These are phyloP conservation scores for Abramis brama DNA, from an alignment of 2,113 vertebrate genomes.

Conservation along the genomic window DNA sequence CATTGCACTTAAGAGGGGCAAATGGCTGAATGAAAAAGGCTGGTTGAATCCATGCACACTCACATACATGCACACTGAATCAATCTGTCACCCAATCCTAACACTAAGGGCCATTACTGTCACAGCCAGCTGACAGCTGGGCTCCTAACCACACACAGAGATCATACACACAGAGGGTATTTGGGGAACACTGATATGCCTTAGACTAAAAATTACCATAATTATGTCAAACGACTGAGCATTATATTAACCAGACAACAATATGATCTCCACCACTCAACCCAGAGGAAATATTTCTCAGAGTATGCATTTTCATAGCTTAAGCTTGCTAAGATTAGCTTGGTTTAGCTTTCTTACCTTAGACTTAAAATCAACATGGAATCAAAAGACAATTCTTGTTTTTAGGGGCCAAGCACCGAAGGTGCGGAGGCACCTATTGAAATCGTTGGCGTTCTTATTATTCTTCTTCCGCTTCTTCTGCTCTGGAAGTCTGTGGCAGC, in stretches of 20 bases:
- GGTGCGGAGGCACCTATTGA: too few species aligned
- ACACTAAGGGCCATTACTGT: constrained; percentile 49
- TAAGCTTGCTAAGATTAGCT: neutral
- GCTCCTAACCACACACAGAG: constrained; percentile 76
- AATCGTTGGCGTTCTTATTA: too few species aligned
- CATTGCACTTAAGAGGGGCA: constrained; percentile 31
- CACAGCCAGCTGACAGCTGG: constrained; percentile 76
- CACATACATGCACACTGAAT: constrained; percentile 37
- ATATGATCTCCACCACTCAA: neutral
- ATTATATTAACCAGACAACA: neutral
- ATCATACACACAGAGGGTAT: constrained; percentile 64
- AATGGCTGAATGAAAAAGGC: neutral
- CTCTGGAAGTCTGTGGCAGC: neutral
- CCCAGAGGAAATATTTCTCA: neutral
- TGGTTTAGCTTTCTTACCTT: neutral
- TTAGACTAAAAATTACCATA: neutral
- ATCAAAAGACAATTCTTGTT: too few species aligned
- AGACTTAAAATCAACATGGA: neutral
- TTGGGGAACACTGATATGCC: constrained; percentile 10
- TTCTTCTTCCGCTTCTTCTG: too few species aligned
- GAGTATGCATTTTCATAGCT: neutral
- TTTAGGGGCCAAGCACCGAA: too few species aligned
- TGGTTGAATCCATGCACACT: constrained; percentile 39
- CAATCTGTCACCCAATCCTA: constrained; percentile 45
- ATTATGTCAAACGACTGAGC: neutral